These are phyloP conservation scores for Vesta saturnalis DNA, from an alignment of 2,888 invertebrate genomes.

Conservation along the genomic window DNA sequence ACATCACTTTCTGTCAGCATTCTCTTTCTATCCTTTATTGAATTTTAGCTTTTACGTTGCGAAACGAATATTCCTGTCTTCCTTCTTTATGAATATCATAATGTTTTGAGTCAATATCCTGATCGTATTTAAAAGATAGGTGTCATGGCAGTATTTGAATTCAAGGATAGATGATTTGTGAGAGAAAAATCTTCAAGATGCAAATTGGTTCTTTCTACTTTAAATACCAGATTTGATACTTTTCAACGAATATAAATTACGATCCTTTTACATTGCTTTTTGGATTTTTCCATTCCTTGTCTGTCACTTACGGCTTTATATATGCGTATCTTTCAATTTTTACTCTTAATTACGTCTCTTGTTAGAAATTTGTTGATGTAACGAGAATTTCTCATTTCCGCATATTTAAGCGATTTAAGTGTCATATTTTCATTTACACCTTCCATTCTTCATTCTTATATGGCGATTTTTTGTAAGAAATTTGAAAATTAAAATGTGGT, in stretches of 20 bases:
- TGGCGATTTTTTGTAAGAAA: no score
- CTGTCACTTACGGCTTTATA: not conserved
- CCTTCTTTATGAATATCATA: not conserved
- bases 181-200: no score
- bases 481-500: no score
- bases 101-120: constrained; percentile 2
- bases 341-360: no score
- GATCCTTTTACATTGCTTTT: not conserved
- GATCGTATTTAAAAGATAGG: constrained; percentile 10
- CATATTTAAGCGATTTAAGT: no score
- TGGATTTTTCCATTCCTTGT: not conserved
- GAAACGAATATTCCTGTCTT: not conserved
- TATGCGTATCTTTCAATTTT: not conserved
- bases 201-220: not conserved
- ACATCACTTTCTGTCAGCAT: constrained; percentile 8
- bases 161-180: not conserved
- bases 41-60: not conserved
- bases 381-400: no score
- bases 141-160: not conserved
- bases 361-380: no score
- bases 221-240: constrained; percentile 1
- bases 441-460: no score
- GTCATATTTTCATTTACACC: no score
- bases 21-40: not conserved
- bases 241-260: not conserved